These are phyloP conservation scores for Callospermophilus lateralis DNA, from an alignment of 2,113 vertebrate genomes.

Conservation along the genomic window DNA sequence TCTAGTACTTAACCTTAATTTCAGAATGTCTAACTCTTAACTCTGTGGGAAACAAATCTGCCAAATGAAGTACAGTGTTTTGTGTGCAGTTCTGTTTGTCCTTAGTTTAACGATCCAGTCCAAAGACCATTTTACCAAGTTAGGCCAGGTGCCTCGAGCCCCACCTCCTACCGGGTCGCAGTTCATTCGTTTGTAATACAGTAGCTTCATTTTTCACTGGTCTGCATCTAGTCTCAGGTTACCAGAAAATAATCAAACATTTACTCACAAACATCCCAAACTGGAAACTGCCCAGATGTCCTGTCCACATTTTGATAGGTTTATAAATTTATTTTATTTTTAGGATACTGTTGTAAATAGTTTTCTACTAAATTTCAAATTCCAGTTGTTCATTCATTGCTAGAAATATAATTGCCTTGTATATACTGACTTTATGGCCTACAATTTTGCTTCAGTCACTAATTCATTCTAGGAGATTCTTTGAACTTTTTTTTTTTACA, in stretches of 20 bases:
- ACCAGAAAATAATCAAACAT: too few relatives aligned
- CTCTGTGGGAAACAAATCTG: background rate
- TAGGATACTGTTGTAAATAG: background rate
- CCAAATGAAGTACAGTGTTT: background rate
- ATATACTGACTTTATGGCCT: background rate
- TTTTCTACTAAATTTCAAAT: background rate
- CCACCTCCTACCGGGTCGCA: fast-evolving
- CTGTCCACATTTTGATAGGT: background rate
- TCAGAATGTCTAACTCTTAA: background rate
- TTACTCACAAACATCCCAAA: too few relatives aligned
- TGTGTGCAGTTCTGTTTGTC: background rate
- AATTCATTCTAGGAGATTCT: background rate
- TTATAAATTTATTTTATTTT: background rate
- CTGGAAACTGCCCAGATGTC: background rate
- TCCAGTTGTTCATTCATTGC: background rate
- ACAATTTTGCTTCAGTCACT: background rate
- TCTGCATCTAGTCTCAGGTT: background rate
- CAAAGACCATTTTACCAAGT: background rate
- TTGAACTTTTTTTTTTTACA: background rate
- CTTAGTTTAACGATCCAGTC: background rate
- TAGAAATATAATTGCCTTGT: background rate
- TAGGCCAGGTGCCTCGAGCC: background rate
- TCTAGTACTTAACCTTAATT: background rate
- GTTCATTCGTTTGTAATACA: background rate
- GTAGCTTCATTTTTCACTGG: background rate